phyloP scores from a whole-genome alignment of 2,888 invertebrate genomes.

The Alloplasta piceator region DNA sequence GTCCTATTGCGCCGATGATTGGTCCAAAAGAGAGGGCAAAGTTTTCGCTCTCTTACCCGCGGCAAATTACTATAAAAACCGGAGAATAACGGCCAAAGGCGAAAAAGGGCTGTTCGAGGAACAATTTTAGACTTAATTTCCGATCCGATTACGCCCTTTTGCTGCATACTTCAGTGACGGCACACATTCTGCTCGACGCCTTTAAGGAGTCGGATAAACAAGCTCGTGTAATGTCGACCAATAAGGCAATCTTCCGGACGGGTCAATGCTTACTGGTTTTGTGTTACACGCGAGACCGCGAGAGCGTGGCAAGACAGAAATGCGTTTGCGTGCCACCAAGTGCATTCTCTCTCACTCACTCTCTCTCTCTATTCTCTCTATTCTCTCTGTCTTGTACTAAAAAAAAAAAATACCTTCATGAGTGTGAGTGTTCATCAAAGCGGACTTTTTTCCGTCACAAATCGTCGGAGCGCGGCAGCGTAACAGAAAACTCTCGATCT shows the following conservation, averaged over 20 bases:
- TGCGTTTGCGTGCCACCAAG: slow-evolving; percentile 9
- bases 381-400: background rate
- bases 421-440: background rate
- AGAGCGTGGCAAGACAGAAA: slow-evolving; percentile 28
- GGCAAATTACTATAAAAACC: too few species aligned
- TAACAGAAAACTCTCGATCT: slow-evolving; percentile 66
- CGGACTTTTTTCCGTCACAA: slow-evolving; percentile 49
- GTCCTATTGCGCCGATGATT: slow-evolving; percentile 24
- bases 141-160: too few species aligned
- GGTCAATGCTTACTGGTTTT: slow-evolving; percentile 82
- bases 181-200: slow-evolving; percentile 23
- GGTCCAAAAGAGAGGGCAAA: slow-evolving; percentile 3
- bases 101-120: too few species aligned
- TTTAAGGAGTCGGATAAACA: slow-evolving; percentile 75
- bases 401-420: too few species aligned
- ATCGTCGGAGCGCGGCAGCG: slow-evolving; percentile 62
- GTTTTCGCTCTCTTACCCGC: background rate
- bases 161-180: too few species aligned
- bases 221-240: slow-evolving; percentile 71
- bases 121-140: too few species aligned
- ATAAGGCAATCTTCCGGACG: slow-evolving; percentile 80
- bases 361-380: background rate
- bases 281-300: slow-evolving; percentile 71
- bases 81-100: too few species aligned
- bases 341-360: slow-evolving; percentile 59